A percentile compares a stretch with the other conserved stretches of the same genome.
Evolutionary conservation across 2,113 vertebrate species (phyloP).

Genomic region (Guaruba guarouba): DNA sequence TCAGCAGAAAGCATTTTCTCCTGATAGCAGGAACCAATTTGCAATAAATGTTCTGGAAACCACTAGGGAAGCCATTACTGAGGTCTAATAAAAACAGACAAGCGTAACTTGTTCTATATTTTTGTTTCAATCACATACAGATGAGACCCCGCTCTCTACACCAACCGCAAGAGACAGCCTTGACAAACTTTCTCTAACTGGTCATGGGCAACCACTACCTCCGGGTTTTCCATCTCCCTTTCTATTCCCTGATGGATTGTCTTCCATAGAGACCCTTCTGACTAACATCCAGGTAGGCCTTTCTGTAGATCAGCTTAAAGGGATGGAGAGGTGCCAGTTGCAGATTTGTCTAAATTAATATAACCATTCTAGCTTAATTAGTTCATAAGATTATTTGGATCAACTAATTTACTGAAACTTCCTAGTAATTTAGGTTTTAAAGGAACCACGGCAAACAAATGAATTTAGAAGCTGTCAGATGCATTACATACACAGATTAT

Average conservation of each 20-base stretch:
- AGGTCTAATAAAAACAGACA: slow-evolving; percentile 90
- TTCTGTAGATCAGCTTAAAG: slow-evolving; percentile 30
- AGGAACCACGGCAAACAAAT: slow-evolving; percentile 10
- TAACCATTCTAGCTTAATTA: slow-evolving; percentile 35
- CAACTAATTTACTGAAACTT: slow-evolving; percentile 33
- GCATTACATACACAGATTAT: slow-evolving; percentile 28
- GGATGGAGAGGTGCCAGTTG: not conserved
- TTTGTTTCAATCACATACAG: slow-evolving; percentile 92
- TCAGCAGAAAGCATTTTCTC: slow-evolving; percentile 90
- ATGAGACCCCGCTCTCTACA: slow-evolving; percentile 94
- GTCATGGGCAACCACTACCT: slow-evolving; percentile 92
- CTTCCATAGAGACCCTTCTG: slow-evolving; percentile 99
- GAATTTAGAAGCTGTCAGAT: slow-evolving; percentile 49
- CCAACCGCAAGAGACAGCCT: slow-evolving; percentile 97
- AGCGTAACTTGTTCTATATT: slow-evolving; percentile 90
- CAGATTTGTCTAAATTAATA: slow-evolving; percentile 39
- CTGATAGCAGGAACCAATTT: slow-evolving; percentile 89
- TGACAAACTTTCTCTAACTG: slow-evolving; percentile 93
- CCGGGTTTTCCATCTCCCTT: slow-evolving; percentile 97
- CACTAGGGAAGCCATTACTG: slow-evolving; percentile 88
- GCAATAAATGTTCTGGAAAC: slow-evolving; percentile 91
- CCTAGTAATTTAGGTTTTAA: slow-evolving; percentile 44
- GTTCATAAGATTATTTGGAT: slow-evolving; percentile 37
- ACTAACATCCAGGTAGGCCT: slow-evolving; percentile 98
- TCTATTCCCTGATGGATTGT: slow-evolving; percentile 96